These are phyloP conservation scores for Hydrophis major DNA, from an alignment of 2,797 vertebrate genomes.

Conservation along the genomic window DNA sequence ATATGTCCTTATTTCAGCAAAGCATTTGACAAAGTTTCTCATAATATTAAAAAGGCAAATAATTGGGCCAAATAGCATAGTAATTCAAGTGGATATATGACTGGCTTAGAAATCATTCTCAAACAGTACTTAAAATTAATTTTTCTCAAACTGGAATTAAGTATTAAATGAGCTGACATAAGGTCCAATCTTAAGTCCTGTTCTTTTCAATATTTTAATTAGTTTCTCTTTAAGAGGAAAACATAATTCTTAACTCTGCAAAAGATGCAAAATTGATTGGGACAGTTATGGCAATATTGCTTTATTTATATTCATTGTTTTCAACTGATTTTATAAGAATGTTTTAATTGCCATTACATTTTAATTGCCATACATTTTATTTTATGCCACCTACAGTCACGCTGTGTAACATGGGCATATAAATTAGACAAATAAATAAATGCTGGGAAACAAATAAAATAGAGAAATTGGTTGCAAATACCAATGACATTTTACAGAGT, in stretches of 20 bases:
- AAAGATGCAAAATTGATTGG: neutral
- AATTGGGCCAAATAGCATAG: neutral
- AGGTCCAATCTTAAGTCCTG: neutral
- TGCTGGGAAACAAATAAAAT: neutral
- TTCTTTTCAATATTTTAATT: neutral
- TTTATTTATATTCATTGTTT: neutral
- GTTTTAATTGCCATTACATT: neutral
- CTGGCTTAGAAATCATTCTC: neutral
- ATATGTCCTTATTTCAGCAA: neutral
- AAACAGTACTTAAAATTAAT: neutral
- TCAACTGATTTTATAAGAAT: neutral
- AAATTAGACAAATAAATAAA: neutral
- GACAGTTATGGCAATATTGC: neutral
- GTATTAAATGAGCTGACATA: neutral
- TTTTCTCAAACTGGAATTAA: neutral
- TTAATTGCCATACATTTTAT: neutral
- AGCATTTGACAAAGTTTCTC: neutral
- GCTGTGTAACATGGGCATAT: neutral
- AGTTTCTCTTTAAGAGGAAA: neutral
- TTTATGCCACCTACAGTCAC: neutral
- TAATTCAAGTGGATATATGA: neutral
- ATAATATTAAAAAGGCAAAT: neutral
- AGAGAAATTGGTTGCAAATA: neutral
- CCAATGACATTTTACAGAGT: neutral
- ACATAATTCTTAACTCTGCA: neutral